Base-by-base conservation (phyloP, 2,797 vertebrate genomes). In the Syngnathus rostellatus region DNA sequence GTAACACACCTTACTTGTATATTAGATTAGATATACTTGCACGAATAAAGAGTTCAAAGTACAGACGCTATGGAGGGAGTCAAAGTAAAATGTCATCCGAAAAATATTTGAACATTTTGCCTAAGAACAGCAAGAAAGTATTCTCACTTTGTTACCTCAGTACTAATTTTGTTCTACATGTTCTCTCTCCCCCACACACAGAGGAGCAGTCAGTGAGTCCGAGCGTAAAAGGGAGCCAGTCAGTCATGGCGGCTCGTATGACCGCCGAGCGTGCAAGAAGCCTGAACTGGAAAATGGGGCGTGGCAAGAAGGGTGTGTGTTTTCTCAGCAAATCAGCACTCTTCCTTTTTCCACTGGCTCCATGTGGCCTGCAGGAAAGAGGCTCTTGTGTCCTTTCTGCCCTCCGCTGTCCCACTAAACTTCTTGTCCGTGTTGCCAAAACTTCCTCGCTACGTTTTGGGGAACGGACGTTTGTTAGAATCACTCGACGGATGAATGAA, bases 241-340 rank as follows among this genome's bases (percentile, higher is more conserved):
- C 8, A 72, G 71, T 62, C 8, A 50, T 75, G 66, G 61, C 48
- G 77, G 80, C 80, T 88, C 79, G 9, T 69, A 70, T 89, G 73
- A 83, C 87, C 75, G 64, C 54, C 71, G 67, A 78, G 71, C 74
- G 67, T 77, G 71, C 74, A 72, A 80, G 69, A 70, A 83, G 73
- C 38, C 37, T 12, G 23, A 4, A 11, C 21, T 54, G 67, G 66
- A 38, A 65, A 10, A 62, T 59, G 72, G 41, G 69, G 70, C 14
- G 23, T 69, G 63, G 38, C 45, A 62, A 78, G 71, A 75, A 78
- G 83, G 86, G 86, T 39, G 84, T 85, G 84, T 69, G 69, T 67
- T 69, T 68, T 31, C 64, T 83, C 79, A 80, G 78, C 88, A 74
- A 90, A 90, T 89, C 85, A 80, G 62, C 83, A 31, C 38, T 3